Percentiles rank a stretch among this genome's conserved stretches.
phyloP scores from a whole-genome alignment of 2,888 invertebrate genomes.

The Xestobium rufovillosum region DNA sequence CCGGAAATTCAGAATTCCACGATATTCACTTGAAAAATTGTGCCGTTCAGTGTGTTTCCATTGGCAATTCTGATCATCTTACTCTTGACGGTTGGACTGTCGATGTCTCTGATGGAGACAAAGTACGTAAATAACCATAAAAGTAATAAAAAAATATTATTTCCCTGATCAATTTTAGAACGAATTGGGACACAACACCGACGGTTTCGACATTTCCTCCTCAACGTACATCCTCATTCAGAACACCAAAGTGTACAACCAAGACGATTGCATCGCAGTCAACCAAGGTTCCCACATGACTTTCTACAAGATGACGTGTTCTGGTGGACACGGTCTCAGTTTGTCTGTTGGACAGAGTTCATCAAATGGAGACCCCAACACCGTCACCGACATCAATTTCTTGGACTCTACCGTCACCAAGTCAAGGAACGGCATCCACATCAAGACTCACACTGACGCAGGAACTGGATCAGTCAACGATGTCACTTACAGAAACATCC shows the following conservation, averaged over 20 bases:
- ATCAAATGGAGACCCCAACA: constrained; percentile 14
- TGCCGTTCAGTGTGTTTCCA: constrained; percentile 20
- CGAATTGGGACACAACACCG: constrained; percentile 24
- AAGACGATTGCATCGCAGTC: constrained; percentile 23
- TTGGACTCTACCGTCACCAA: constrained; percentile 12
- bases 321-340: constrained; percentile 23
- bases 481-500: constrained; percentile 21
- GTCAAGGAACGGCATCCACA: constrained; percentile 22
- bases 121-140: too few species aligned
- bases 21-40: constrained; percentile 22
- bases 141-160: too few species aligned
- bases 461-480: constrained; percentile 16
- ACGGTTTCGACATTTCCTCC: constrained; percentile 22
- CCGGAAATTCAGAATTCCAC: constrained; percentile 18
- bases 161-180: too few species aligned
- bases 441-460: constrained; percentile 23
- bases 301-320: constrained; percentile 18
- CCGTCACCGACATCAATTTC: constrained; percentile 17
- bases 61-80: constrained; percentile 18
- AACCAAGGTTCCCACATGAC: constrained; percentile 19
- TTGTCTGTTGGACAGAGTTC: constrained; percentile 20
- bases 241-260: constrained; percentile 19
- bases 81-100: constrained; percentile 19
- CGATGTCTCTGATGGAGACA: constrained; percentile 23
- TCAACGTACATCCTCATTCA: constrained; percentile 12